phyloP scores from a whole-genome alignment of 1,140 invertebrate genomes.

The Metopolophium dirhodum region DNA sequence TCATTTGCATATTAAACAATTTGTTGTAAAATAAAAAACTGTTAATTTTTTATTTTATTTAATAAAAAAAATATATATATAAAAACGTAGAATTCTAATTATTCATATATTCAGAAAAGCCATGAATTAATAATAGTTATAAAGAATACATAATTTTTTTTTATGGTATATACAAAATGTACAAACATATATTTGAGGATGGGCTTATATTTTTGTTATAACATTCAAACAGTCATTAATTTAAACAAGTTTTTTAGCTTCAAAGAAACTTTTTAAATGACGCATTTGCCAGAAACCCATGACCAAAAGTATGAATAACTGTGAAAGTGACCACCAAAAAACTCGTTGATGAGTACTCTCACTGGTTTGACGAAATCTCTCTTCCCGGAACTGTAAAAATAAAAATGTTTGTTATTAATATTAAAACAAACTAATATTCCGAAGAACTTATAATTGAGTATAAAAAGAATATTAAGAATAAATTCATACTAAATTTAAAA shows the following conservation, averaged over 20 bases:
- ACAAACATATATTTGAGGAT: constrained; percentile 40
- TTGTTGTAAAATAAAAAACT: constrained; percentile 48
- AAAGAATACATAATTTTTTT: constrained; percentile 25
- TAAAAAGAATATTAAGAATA: not conserved
- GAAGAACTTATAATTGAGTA: not conserved
- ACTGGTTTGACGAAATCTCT: constrained; percentile 95
- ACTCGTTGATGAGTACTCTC: constrained; percentile 98
- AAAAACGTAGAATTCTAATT: constrained; percentile 1
- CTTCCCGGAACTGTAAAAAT: constrained; percentile 89
- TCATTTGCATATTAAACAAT: constrained; percentile 30
- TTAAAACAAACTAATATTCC: not conserved
- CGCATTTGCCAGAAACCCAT: constrained; percentile 99
- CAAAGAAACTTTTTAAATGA: constrained; percentile 99
- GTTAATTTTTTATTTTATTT: constrained; percentile 50
- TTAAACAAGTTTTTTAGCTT: constrained; percentile 98
- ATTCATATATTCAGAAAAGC: constrained; percentile 30
- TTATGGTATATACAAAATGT: constrained; percentile 42
- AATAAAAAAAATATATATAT: constrained; percentile 24
- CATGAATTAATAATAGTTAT: constrained; percentile 19
- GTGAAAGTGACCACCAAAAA: constrained; percentile 96
- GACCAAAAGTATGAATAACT: constrained; percentile 85
- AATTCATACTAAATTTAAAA: no score
- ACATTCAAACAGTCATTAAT: constrained; percentile 1
- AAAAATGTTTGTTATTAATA: constrained; percentile 48
- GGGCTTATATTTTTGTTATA: constrained; percentile 30